Evolutionary conservation across 2,888 invertebrate species (phyloP), one percentile per base, ranked within the genome.

Genomic region (Brassicogethes aeneus): DNA sequence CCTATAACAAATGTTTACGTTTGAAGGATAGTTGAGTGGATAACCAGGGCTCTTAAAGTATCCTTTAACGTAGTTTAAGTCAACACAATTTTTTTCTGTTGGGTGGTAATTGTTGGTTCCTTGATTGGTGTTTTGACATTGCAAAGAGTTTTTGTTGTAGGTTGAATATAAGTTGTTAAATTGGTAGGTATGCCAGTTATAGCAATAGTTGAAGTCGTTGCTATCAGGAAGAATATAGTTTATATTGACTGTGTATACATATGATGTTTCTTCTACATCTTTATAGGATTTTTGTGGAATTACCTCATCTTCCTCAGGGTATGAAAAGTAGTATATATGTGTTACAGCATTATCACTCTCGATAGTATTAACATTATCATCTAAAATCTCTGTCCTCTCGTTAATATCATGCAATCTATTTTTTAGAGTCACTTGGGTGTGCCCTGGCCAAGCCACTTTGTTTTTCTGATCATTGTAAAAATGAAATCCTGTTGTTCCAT

Each of bases 1-100:
- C 72, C 72, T 66, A 54, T 70, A 73, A 47, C 73, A 73, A 36
- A 62, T 50, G 41, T 66, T 62, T 32, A 66, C 42, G 50, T 70
- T 67, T 41, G 55, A 55, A 1, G 68, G 66, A 56, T 73, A 73
- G 43, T 53, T 59, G 40, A 56, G 57, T 2, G 73, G 73, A 60
- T 71, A 72, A 30, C 64, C 62, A 2, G 70, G 69, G 39, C 69
- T 70, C 30, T 61, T 60, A 23, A 73, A 57, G 34, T 59, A 60
- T n/a, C 72, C 73, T 43, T 59, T 56, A 8, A 46, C 33, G 10
- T 54, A 55, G 41, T 54, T 50, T 15, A 70, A 46, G 17, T 62
- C 56, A 16, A 61, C 48, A 52, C 70, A 70, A 37, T 57, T 56
- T 5, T 31, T 43, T 17, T 34, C 33, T 5, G 17, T 8, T 5